phyloP scores from a whole-genome alignment of 2,888 invertebrate species.

The Agrotis segetum region DNA sequence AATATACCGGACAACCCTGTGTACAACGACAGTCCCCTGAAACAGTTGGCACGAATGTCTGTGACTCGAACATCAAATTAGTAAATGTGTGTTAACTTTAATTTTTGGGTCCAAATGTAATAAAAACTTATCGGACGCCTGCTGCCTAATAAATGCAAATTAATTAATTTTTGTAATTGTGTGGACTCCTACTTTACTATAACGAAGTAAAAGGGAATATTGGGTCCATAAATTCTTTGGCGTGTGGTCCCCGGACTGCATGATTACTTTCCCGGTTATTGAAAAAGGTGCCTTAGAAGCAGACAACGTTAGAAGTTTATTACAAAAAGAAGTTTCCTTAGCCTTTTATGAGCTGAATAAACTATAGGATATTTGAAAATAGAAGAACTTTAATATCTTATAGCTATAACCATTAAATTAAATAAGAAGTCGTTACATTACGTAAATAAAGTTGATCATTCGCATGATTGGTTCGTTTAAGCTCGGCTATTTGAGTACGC shows the following conservation, averaged over 20 bases:
- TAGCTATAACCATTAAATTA: slow-evolving; percentile 27
- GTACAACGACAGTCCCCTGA: slow-evolving; percentile 48
- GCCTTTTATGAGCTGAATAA: background rate
- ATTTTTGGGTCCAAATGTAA: slow-evolving; percentile 65
- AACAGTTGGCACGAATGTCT: slow-evolving; percentile 58
- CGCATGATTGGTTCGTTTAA: slow-evolving; percentile 47
- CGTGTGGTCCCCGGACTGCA: slow-evolving; percentile 5
- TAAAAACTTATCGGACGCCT: slow-evolving; percentile 60
- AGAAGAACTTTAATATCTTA: background rate
- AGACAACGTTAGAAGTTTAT: background rate
- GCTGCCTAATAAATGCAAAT: slow-evolving; percentile 56
- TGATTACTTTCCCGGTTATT: slow-evolving; percentile 33
- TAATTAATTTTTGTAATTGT: slow-evolving; percentile 53
- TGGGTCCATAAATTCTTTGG: slow-evolving; percentile 31
- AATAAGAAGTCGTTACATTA: slow-evolving; percentile 38
- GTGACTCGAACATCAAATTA: slow-evolving; percentile 59
- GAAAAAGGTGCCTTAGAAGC: slow-evolving; percentile 30
- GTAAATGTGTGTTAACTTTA: slow-evolving; percentile 57
- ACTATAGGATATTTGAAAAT: slow-evolving; percentile 11
- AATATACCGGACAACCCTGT: slow-evolving; percentile 40
- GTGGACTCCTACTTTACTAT: slow-evolving; percentile 11
- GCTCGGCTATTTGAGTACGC: slow-evolving; percentile 58
- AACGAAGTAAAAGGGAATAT: slow-evolving; percentile 31
- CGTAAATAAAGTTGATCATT: slow-evolving; percentile 54
- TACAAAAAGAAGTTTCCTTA: background rate